phyloP scores from a whole-genome alignment of 1,140 invertebrate genomes.

The Macrobrachium rosenbergii region DNA sequence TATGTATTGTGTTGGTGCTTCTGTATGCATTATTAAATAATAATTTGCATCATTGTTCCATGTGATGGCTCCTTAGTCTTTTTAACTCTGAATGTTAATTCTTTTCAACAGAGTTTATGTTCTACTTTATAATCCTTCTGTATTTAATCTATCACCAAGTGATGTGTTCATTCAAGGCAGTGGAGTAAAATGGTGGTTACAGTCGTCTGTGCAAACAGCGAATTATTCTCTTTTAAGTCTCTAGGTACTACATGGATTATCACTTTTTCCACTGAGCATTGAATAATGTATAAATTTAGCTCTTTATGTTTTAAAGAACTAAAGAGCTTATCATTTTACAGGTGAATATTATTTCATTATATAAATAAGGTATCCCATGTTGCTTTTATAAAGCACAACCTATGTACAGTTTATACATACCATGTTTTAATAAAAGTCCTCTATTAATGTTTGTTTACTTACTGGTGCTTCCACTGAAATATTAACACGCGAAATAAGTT shows the following conservation, averaged over 20 bases:
- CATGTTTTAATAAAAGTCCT: constrained; percentile 43
- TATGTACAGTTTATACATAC: constrained; percentile 58
- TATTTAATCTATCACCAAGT: too few relatives aligned
- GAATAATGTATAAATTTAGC: too few relatives aligned
- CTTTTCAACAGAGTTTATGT: neutral
- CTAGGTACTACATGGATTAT: too few relatives aligned
- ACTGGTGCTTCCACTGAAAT: neutral
- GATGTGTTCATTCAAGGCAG: too few relatives aligned
- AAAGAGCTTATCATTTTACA: constrained; percentile 16
- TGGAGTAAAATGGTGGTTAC: too few relatives aligned
- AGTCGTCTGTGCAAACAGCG: too few relatives aligned
- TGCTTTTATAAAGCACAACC: constrained; percentile 54
- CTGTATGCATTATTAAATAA: constrained; percentile 54
- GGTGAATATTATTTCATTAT: constrained; percentile 32
- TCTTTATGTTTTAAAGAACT: too few relatives aligned
- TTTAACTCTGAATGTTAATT: constrained; percentile 15
- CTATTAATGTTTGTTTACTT: neutral
- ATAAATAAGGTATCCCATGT: constrained; percentile 22
- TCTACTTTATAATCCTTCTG: too few relatives aligned
- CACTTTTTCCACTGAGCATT: too few relatives aligned
- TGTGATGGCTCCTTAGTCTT: constrained; percentile 27
- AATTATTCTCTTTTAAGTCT: too few relatives aligned
- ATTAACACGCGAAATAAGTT: neutral
- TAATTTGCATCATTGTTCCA: constrained; percentile 30
- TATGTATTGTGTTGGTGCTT: constrained; percentile 58